A percentile compares a stretch with the other conserved stretches of the same genome.
These are phyloP conservation scores for Chymomyza costata DNA, from an alignment of 1,140 invertebrate genomes.

Conservation along the genomic window DNA sequence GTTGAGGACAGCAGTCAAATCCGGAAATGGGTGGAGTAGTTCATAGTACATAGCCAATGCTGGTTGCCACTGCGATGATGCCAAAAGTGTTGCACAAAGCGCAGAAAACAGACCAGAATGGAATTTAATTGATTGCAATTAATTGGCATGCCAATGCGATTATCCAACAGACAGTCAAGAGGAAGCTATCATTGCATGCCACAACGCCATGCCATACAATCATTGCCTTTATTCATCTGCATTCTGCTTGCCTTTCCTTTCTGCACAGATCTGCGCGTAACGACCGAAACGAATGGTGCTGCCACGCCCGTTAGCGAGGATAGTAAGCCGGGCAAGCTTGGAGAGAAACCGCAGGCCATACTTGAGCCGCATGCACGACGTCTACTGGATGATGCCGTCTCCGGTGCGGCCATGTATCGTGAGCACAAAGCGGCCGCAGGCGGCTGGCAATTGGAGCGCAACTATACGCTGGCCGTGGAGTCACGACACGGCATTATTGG, in stretches of 20 bases:
- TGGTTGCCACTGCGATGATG: not conserved
- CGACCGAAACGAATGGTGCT: conserved; percentile 40
- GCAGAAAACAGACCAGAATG: conserved; percentile 20
- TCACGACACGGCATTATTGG: conserved; percentile 70
- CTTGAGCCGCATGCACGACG: conserved; percentile 27
- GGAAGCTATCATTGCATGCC: not conserved
- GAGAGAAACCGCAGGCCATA: conserved; percentile 23
- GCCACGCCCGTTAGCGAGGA: conserved; percentile 21
- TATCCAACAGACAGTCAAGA: not conserved
- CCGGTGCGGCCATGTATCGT: conserved; percentile 29
- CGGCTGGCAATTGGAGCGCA: conserved; percentile 61
- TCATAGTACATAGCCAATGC: not conserved
- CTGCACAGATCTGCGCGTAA: conserved; percentile 65
- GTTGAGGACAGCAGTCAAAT: not conserved
- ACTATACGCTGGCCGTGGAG: conserved; percentile 64
- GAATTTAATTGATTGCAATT: conserved; percentile 67
- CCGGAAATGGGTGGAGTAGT: not conserved
- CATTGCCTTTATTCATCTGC: not conserved
- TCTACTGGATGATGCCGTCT: conserved; percentile 29
- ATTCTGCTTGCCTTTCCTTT: not conserved
- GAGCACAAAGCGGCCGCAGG: conserved; percentile 45
- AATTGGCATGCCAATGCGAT: conserved; percentile 41
- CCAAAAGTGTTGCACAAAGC: conserved; percentile 1
- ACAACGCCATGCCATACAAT: not conserved
- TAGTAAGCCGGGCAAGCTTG: conserved; percentile 13